phyloP scores from a whole-genome alignment of 2,797 vertebrate species.

The Propithecus perrieri region DNA sequence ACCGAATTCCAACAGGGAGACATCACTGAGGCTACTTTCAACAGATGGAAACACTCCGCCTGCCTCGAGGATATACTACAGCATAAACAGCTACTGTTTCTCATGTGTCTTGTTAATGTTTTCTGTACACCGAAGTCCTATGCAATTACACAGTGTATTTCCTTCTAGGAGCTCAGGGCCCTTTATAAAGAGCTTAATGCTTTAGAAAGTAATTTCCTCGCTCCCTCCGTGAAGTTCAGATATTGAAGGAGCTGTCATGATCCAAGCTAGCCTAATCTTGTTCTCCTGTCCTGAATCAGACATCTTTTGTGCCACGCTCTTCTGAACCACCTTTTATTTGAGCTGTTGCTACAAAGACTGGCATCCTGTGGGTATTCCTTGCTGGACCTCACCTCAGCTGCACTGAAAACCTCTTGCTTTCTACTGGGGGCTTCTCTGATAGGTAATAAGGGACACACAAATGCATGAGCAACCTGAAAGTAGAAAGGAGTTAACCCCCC shows the following conservation, averaged over 20 bases:
- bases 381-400: neutral
- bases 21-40: constrained; percentile 17
- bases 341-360: neutral
- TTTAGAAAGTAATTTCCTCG: constrained; percentile 43
- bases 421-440: neutral
- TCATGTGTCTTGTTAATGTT: constrained; percentile 46
- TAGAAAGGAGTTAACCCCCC: neutral
- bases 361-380: fast-evolving
- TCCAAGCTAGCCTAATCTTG: neutral
- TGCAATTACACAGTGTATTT: constrained; percentile 26
- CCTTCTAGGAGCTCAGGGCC: constrained; percentile 7
- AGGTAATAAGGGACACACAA: neutral
- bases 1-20: constrained; percentile 47
- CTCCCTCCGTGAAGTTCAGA: neutral
- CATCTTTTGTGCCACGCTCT: neutral
- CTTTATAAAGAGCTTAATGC: constrained; percentile 47
- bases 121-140: neutral
- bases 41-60: constrained; percentile 37
- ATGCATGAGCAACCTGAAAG: neutral
- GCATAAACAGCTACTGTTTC: constrained; percentile 18
- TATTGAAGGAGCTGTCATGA: neutral
- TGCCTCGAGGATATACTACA: constrained; percentile 36
- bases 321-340: neutral
- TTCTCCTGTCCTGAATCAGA: neutral
- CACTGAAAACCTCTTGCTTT: neutral